Base-by-base conservation (phyloP, 2,113 vertebrate genomes). In the Coryphaenoides rupestris region DNA sequence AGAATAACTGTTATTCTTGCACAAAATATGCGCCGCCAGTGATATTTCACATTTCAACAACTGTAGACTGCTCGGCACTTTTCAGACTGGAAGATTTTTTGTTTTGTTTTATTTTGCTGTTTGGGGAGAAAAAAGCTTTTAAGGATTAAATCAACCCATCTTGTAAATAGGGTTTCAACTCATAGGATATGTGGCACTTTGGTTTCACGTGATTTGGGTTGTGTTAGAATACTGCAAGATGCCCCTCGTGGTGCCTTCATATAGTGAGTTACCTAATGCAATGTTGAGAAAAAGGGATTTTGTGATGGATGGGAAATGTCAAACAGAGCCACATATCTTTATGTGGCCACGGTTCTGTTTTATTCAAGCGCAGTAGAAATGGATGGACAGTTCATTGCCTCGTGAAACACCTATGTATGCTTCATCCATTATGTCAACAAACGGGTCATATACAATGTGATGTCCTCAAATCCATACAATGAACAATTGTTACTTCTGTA, bases 191-290 rank as follows among this genome's bases (percentile, higher is more conserved):
- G 33, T 79, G 73, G 70, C 73, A 70, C 15, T 73, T 69, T 83
- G 53, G 81, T 73, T 70, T 70, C 63, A 60, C 76, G 71, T 76
- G 60, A 73, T 71, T 72, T 66, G 72, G 79, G 75, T 79, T 79
- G 61, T 72, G 60, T 85, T 73, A 47, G 67, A 63, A 70, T 68
- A 54, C 47, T n/a, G 53, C 61, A 56, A 63, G 68, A 66, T 68
- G 74, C 9, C 77, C 78, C 77, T 86, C 79, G 77, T 81, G 79
- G 89, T 91, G 91, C 88, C 89, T 90, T 90, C 74, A 82, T 86
- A 74, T 86, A 74, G 74, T 81, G 74, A 69, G 79, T 69, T 63
- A 24, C 49, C 47, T 65, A 58, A 67, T 70, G 23, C 73, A 19
- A 53, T 2, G 49, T 17, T 5, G n/a, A 17, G 19, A 21, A 54